Percentiles rank a stretch among this genome's conserved stretches.
These are phyloP conservation scores for Sinonovacula constricta DNA, from an alignment of 1,140 invertebrate species.

Conservation along the genomic window DNA sequence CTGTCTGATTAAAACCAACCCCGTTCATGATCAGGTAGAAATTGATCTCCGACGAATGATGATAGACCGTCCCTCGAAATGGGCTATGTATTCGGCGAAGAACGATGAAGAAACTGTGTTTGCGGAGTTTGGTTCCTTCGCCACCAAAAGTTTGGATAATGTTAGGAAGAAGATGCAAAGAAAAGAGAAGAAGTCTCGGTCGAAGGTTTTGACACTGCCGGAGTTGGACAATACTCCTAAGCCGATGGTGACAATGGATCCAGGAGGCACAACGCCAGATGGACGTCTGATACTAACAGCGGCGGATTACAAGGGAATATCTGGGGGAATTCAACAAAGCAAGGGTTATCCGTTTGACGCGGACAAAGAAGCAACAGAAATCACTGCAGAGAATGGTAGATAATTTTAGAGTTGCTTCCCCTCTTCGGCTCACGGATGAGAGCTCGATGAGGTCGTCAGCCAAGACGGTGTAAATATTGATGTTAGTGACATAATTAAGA, in stretches of 20 bases:
- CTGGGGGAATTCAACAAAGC: conserved; percentile 19
- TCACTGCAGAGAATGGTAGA: conserved; percentile 14
- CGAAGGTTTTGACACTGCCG: conserved; percentile 20
- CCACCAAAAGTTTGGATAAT: neutral
- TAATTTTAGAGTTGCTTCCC: conserved; percentile 17
- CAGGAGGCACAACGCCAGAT: conserved; percentile 43
- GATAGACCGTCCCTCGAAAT: conserved; percentile 46
- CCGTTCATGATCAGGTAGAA: conserved; percentile 14
- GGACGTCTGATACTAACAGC: conserved; percentile 38
- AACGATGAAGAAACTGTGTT: too few relatives aligned
- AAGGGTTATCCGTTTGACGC: conserved; percentile 16
- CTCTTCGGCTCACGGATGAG: conserved; percentile 22
- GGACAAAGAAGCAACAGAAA: conserved; percentile 16
- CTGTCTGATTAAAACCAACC: neutral
- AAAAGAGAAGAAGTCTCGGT: neutral
- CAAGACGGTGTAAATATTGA: neutral
- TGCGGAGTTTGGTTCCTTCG: too few relatives aligned
- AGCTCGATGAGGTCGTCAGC: conserved; percentile 10
- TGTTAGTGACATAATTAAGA: too few relatives aligned
- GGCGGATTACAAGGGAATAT: conserved; percentile 46
- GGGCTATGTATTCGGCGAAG: conserved; percentile 12
- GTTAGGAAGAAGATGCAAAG: conserved; percentile 11
- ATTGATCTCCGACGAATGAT: conserved; percentile 13
- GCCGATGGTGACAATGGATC: conserved; percentile 41
- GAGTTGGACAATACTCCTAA: conserved; percentile 27